A percentile compares a stretch with the other conserved stretches of the same genome.
phyloP scores from a whole-genome alignment of 2,113 vertebrate genomes.

The Mormyrus lacerda region DNA sequence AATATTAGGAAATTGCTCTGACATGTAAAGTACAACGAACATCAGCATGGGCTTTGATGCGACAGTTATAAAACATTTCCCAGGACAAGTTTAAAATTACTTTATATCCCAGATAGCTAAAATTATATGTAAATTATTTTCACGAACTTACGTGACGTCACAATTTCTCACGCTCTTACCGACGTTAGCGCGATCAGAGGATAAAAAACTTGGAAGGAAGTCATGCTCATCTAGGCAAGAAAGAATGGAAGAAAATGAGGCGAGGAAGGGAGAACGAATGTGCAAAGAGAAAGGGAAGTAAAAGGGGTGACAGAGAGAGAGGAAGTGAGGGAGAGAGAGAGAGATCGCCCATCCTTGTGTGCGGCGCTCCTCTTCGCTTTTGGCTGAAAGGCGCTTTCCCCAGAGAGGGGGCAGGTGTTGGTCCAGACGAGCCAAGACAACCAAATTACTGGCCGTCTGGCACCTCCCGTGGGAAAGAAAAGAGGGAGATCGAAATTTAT shows the following conservation, averaged over 20 bases:
- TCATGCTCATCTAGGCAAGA: conserved; percentile 15
- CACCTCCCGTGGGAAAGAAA: conserved; percentile 81
- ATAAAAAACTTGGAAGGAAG: background rate
- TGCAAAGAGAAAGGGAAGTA: background rate
- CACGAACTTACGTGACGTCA: background rate
- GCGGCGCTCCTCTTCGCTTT: conserved; percentile 51
- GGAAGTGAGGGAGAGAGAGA: background rate
- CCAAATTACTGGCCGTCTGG: conserved; percentile 98
- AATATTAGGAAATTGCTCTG: background rate
- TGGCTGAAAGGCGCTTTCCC: conserved; percentile 72
- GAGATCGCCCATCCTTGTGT: conserved; percentile 22
- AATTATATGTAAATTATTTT: background rate
- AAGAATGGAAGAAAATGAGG: conserved; percentile 18
- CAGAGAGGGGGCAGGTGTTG: conserved; percentile 97
- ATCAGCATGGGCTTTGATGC: background rate
- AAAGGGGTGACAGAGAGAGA: background rate
- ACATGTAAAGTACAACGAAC: background rate
- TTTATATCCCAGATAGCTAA: background rate
- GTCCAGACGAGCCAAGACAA: conserved; percentile 98
- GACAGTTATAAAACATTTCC: background rate
- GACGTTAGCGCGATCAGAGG: background rate
- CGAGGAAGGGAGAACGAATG: background rate
- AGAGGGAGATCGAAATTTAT: conserved; percentile 41
- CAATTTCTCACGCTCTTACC: background rate
- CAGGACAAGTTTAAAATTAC: background rate